phyloP scores from a whole-genome alignment of 92 coral and sea anemone species.

The Pocillopora grandis region DNA sequence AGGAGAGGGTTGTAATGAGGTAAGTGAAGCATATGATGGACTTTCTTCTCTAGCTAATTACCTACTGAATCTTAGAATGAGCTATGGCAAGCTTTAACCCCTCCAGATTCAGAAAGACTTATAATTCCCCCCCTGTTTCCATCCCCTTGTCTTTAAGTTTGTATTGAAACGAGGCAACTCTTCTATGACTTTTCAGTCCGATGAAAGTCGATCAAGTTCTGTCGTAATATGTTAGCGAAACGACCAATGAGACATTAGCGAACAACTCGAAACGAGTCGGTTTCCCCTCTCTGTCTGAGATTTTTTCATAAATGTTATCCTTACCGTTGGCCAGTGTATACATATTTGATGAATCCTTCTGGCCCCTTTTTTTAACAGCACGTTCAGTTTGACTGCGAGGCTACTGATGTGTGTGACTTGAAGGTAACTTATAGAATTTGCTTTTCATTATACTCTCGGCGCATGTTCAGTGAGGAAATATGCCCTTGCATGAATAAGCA shows the following conservation, averaged over 20 bases:
- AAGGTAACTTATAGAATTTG: conserved; percentile 6
- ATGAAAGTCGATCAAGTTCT: no score
- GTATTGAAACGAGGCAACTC: no score
- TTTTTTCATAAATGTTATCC: background rate
- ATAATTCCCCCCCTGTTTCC: background rate
- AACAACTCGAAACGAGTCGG: no score
- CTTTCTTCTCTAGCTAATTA: background rate
- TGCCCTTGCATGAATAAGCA: background rate
- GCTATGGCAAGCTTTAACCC: no score
- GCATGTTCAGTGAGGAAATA: background rate
- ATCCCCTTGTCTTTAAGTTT: background rate
- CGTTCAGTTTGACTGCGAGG: conserved; percentile 36
- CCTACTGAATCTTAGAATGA: background rate
- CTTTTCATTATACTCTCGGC: background rate
- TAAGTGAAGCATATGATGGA: background rate
- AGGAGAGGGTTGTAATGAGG: conserved; percentile 36
- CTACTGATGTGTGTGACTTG: conserved; percentile 35
- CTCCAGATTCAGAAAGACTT: background rate
- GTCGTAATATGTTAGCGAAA: no score
- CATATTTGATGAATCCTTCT: background rate
- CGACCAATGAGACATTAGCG: no score
- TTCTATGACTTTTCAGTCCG: no score
- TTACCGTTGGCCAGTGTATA: background rate
- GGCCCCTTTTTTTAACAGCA: conserved; percentile 8
- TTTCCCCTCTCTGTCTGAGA: background rate